Evolutionary conservation across 2,888 invertebrate genomes (phyloP), one percentile per base, ranked within the genome.

Genomic region (Drosophila pegasa): DNA sequence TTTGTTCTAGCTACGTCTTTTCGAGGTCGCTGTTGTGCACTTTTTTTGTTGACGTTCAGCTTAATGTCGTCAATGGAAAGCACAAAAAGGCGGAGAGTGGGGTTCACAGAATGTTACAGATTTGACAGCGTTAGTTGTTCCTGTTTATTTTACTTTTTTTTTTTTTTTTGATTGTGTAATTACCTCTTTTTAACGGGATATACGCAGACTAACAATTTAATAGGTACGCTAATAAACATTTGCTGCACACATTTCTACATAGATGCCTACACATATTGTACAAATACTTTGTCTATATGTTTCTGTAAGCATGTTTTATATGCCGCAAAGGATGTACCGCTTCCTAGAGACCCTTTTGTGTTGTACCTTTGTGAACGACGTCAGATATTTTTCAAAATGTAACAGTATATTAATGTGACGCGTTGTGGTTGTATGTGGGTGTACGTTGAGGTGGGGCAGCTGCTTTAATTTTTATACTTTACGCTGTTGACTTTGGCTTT

Each of bases 61-160:
- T 86, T 80, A 81, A 84, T 87, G 88, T 87, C 81, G 78, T 80
- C 75, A 75, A 81, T 84, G 72, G 35, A 57, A 47, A 25, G 33
- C 14, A 50, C 58, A 27, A 65, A 33, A 27, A 33, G n/a, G 43
- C 16, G 6, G 10, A 31, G 12, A 37, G 29, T 16, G 50, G 31
- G 41, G 40, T 52, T 52, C 29, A 45, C 37, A 47, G 59, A 71
- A 67, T 59, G 60, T 47, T 59, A 55, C 33, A 65, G 43, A 71
- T 58, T 70, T 55, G 18, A 41, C 18, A 14, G 18, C 14, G 1
- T 12, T 27, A 45, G 9, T 25, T 43, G n/a, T 45, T 45, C 18
- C 35, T 47, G 45, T 38, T 6, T 38, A 70, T 14, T 58, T 18
- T 68, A 16, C 20, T 5, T 22, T 47, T 35, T 48, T 31, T 5